Percentiles rank a stretch among this genome's conserved stretches.
Conservation (phyloP, 2,113 vertebrate genomes). For the Pantherophis guttatus region DNA sequence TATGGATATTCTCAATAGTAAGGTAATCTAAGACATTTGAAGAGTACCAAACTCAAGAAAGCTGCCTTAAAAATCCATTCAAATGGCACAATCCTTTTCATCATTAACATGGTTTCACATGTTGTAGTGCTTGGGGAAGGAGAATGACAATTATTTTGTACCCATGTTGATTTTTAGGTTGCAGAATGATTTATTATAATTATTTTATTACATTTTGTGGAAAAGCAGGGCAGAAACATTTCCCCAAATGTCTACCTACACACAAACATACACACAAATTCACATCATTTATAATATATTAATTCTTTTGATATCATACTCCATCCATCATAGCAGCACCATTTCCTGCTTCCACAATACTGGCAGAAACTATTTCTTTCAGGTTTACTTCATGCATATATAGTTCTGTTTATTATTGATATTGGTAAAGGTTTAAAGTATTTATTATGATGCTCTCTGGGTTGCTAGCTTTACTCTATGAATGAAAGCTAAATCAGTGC, state of each 20-base stretch:
- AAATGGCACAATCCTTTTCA: background rate
- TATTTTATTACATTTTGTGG: background rate
- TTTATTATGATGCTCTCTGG: background rate
- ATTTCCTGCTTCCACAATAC: background rate
- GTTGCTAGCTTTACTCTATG: background rate
- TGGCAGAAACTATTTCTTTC: background rate
- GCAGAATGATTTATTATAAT: background rate
- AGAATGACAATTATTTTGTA: background rate
- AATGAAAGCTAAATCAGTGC: background rate
- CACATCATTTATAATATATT: background rate
- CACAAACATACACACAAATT: background rate
- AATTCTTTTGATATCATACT: background rate
- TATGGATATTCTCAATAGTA: background rate
- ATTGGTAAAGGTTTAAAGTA: background rate
- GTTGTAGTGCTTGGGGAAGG: background rate
- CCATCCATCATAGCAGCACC: too few relatives aligned
- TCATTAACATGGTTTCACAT: background rate
- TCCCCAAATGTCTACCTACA: background rate
- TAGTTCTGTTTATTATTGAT: background rate
- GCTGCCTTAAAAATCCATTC: background rate
- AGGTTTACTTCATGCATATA: background rate
- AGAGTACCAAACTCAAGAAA: background rate
- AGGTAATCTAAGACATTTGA: background rate
- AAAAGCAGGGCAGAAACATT: background rate
- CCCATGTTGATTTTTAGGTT: background rate